phyloP scores from a whole-genome alignment of 1,140 invertebrate genomes.

The Caerostris darwini region DNA sequence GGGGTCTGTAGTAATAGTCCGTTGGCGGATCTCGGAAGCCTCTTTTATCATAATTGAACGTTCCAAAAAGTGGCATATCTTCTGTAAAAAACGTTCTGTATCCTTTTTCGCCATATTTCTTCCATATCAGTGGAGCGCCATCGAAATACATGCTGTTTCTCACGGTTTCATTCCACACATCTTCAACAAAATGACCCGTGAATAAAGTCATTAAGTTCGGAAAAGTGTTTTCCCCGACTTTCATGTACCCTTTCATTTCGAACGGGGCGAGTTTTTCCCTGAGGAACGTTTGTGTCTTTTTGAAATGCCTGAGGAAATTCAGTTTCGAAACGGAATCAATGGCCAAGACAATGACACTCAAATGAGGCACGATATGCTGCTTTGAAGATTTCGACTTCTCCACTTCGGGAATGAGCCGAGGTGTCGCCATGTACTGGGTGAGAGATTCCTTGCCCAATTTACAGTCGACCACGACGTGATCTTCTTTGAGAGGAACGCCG shows the following conservation, averaged over 20 bases:
- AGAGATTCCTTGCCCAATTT: not conserved
- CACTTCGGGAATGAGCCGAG: conserved; percentile 20
- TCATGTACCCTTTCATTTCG: conserved; percentile 81
- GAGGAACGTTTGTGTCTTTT: conserved; percentile 56
- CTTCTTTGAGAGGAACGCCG: conserved; percentile 2
- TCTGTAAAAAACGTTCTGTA: conserved; percentile 89
- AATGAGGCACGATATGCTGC: conserved; percentile 1
- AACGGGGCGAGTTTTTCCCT: conserved; percentile 2
- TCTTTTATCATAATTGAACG: conserved; percentile 90
- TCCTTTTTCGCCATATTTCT: conserved; percentile 79
- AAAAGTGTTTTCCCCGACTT: conserved; percentile 83
- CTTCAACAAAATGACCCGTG: conserved; percentile 79
- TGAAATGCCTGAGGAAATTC: conserved; percentile 84
- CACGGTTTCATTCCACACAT: conserved; percentile 58
- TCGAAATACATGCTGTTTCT: conserved; percentile 60
- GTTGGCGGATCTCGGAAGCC: conserved; percentile 90
- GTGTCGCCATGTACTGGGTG: conserved; percentile 38
- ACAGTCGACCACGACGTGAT: conserved; percentile 46
- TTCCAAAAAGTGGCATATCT: conserved; percentile 88
- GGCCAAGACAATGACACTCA: conserved; percentile 83
- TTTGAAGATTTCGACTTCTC: not conserved
- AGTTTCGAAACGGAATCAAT: conserved; percentile 85
- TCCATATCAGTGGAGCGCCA: conserved; percentile 69
- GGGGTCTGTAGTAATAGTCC: conserved; percentile 91
- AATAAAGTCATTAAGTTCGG: conserved; percentile 82